phyloP scores from a whole-genome alignment of 2,113 vertebrate species.

The Acinonyx jubatus region DNA sequence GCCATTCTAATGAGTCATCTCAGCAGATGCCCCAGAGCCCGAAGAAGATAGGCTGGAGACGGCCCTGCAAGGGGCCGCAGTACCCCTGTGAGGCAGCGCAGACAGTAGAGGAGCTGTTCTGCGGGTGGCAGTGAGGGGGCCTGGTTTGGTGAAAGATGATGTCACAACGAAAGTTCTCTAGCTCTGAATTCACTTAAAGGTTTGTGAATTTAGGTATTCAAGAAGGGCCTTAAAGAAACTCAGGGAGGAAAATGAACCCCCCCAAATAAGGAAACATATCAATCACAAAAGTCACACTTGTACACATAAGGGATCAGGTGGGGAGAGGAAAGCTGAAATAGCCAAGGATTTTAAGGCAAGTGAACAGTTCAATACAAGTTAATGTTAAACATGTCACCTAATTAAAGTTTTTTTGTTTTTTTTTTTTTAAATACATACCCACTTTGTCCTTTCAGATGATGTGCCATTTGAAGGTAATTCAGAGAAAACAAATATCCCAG shows the following conservation, averaged over 20 bases:
- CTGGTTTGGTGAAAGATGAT: neutral
- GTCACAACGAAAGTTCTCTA: neutral
- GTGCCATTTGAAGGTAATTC: constrained; percentile 30
- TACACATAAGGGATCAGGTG: neutral
- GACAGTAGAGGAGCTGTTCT: neutral
- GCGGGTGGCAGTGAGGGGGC: neutral
- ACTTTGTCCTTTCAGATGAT: constrained; percentile 41
- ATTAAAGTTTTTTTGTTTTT: neutral
- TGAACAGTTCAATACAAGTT: neutral
- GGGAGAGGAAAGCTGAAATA: neutral
- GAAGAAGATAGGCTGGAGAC: neutral
- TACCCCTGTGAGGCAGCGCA: too few relatives aligned
- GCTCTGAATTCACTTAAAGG: constrained; percentile 5
- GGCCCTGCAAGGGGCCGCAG: neutral
- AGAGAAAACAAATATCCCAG: neutral
- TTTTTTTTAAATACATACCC: neutral
- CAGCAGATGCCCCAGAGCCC: neutral
- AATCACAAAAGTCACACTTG: neutral
- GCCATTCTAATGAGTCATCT: neutral
- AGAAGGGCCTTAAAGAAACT: constrained; percentile 23
- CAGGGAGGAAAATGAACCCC: neutral
- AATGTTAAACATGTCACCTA: neutral
- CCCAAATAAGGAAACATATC: neutral
- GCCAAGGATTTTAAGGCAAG: neutral
- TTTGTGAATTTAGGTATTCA: neutral